Evolutionary conservation across 1,140 invertebrate genomes (phyloP).

Genomic region (Helicoverpa armigera): DNA sequence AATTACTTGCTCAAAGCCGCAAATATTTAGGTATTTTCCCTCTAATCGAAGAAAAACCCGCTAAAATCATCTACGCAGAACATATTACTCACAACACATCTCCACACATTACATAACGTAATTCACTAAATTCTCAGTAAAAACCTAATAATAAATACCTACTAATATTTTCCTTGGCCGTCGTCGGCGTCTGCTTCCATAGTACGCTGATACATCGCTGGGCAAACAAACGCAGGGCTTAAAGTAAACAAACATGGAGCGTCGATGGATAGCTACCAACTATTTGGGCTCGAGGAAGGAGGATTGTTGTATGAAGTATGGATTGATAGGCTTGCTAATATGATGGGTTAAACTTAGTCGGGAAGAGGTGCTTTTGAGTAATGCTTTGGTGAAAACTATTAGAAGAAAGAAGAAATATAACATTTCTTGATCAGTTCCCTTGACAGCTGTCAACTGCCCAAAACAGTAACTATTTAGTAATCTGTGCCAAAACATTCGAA

Average conservation of each 20-base stretch:
- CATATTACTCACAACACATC: background rate
- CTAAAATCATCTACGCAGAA: no score
- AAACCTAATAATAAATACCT: slow-evolving; percentile 13
- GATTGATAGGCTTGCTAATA: background rate
- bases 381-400: no score
- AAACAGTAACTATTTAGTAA: no score
- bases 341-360: no score
- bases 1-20: no score
- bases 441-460: no score
- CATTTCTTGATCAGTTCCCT: no score
- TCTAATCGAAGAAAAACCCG: no score
- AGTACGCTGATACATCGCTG: background rate
- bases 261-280: slow-evolving; percentile 59
- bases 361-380: no score
- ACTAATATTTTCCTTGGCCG: slow-evolving; percentile 26
- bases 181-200: slow-evolving; percentile 8
- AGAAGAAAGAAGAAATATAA: no score
- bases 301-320: background rate
- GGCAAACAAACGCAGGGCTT: slow-evolving; percentile 54
- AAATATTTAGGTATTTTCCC: no score
- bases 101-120: slow-evolving; percentile 18
- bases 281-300: slow-evolving; percentile 8
- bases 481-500: no score
- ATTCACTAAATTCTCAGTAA: slow-evolving; percentile 18
- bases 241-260: slow-evolving; percentile 66